Evolutionary conservation across 2,797 vertebrate genomes (phyloP).

Genomic region (Enteromius radiatus): DNA sequence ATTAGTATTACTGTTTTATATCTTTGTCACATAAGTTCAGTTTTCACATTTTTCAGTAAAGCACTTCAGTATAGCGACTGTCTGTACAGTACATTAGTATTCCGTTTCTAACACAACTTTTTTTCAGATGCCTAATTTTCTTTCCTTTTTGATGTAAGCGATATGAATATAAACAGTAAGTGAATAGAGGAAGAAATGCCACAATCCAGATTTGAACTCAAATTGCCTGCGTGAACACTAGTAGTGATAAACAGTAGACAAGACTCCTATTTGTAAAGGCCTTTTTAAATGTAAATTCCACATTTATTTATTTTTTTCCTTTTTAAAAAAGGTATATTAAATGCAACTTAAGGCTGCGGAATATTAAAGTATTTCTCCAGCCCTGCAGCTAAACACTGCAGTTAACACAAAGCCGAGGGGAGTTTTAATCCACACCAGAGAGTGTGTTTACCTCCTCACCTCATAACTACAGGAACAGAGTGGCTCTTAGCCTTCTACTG

Average conservation of each 20-base stretch:
- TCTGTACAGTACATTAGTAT: not conserved
- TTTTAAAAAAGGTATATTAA: not conserved
- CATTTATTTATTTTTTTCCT: not conserved
- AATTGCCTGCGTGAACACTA: no score
- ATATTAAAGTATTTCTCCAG: not conserved
- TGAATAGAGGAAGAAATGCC: not conserved
- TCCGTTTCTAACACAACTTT: not conserved
- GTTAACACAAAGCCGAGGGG: constrained; percentile 9
- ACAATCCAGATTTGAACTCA: constrained; percentile 4
- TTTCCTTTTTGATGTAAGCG: not conserved
- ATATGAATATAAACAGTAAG: not conserved
- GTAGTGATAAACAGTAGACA: not conserved
- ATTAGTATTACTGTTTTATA: not conserved
- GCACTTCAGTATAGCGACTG: not conserved
- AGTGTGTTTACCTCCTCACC: constrained; percentile 19
- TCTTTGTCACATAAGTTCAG: not conserved
- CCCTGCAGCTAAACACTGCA: constrained; percentile 12
- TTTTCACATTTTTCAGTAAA: not conserved
- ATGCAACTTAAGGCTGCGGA: not conserved
- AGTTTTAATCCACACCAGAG: constrained; percentile 22
- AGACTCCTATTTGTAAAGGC: not conserved
- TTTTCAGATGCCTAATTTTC: not conserved
- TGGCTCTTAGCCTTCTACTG: constrained; percentile 11
- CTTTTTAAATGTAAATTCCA: constrained; percentile 17
- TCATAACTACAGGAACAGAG: constrained; percentile 16